These are phyloP conservation scores for Drosophila miranda DNA, from an alignment of 1,140 invertebrate species.

Conservation along the genomic window DNA sequence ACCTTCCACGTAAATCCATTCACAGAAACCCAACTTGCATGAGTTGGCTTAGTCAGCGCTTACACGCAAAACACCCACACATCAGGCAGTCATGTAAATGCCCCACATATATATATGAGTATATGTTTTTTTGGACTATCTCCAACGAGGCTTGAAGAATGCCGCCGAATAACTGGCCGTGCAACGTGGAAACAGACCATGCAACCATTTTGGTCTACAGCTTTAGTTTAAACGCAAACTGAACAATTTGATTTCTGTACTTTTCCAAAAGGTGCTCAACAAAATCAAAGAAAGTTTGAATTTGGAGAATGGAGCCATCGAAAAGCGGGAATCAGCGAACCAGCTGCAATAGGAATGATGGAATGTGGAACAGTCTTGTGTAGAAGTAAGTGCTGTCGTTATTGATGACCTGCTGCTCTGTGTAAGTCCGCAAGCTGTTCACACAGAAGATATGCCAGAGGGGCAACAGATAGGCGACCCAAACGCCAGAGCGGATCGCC, in stretches of 20 bases:
- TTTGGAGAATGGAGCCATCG: no score
- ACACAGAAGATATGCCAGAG: no score
- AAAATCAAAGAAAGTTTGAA: no score
- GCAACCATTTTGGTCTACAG: constrained; percentile 1
- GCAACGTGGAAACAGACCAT: not conserved
- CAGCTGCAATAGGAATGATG: no score
- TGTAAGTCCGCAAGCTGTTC: no score
- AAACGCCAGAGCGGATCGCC: no score
- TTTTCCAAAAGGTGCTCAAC: not conserved
- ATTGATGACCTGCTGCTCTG: no score
- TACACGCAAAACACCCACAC: constrained; percentile 46
- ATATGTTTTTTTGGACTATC: constrained; percentile 34
- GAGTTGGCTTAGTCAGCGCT: constrained; percentile 55
- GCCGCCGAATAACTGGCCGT: constrained; percentile 9
- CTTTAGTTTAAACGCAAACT: constrained; percentile 37
- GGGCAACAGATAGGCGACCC: no score
- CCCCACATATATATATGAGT: not conserved
- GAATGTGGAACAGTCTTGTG: no score
- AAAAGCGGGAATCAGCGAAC: no score
- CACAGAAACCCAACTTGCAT: constrained; percentile 14
- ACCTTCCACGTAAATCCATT: constrained; percentile 5
- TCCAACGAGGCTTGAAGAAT: constrained; percentile 70
- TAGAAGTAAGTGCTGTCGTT: no score
- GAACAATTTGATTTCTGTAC: constrained; percentile 55
- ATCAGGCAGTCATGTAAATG: constrained; percentile 15